These are phyloP conservation scores for Trichogramma evanescens DNA, from an alignment of 2,888 invertebrate species.

Conservation along the genomic window DNA sequence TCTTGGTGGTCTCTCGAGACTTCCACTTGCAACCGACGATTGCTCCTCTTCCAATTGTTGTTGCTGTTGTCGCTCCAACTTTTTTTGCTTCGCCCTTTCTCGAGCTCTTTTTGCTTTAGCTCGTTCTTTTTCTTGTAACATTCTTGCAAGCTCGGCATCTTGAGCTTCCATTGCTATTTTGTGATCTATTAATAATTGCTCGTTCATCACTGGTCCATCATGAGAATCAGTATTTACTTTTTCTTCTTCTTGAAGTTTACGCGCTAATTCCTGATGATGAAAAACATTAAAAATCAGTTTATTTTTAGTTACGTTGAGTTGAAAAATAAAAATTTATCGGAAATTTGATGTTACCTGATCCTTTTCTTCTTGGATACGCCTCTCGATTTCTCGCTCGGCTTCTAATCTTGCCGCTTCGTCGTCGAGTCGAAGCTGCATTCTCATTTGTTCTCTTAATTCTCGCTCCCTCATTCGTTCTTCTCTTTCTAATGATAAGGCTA, in stretches of 20 bases:
- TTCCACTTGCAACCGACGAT: conserved; percentile 28
- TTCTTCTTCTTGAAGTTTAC: conserved; percentile 70
- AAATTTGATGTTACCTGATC: conserved; percentile 55
- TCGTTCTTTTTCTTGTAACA: conserved; percentile 69
- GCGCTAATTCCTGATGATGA: conserved; percentile 58
- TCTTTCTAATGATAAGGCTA: conserved; percentile 60
- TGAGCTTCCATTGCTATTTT: conserved; percentile 72
- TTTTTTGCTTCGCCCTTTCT: conserved; percentile 54
- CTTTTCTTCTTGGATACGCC: conserved; percentile 63
- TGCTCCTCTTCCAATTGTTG: conserved; percentile 47
- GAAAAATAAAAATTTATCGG: conserved; percentile 10
- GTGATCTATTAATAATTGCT: conserved; percentile 50
- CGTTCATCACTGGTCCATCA: conserved; percentile 41
- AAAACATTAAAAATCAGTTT: no score
- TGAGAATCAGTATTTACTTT: conserved; percentile 53
- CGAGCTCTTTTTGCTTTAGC: conserved; percentile 64
- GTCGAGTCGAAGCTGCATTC: conserved; percentile 41
- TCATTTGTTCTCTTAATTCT: conserved; percentile 51
- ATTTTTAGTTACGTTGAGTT: not conserved
- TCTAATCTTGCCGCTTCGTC: conserved; percentile 40
- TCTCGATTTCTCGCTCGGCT: conserved; percentile 50
- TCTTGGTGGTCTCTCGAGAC: conserved; percentile 37
- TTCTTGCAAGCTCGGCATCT: conserved; percentile 69
- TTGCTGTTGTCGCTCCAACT: conserved; percentile 51
- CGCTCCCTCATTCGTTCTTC: conserved; percentile 52